These are phyloP conservation scores for Turritopsis dohrnii DNA, from an alignment of 30 jellyfish, hydroid and myxozoan species.

Conservation along the genomic window DNA sequence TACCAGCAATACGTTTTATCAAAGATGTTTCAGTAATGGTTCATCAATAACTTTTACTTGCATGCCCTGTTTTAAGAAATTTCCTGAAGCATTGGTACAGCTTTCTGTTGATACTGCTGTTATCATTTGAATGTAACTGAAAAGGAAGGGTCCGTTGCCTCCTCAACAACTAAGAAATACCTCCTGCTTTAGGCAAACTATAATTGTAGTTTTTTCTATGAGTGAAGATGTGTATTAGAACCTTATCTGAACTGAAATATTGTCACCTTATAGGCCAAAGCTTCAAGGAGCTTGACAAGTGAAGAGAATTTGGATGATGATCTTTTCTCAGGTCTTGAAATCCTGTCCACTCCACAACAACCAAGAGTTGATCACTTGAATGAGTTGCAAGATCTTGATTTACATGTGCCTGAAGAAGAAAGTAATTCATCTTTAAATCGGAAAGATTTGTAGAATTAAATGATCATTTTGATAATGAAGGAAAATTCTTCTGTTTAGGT, in stretches of 20 bases:
- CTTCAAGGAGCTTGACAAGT: not conserved
- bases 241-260: too few species aligned
- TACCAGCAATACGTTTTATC: too few species aligned
- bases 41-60: too few species aligned
- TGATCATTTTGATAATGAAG: not conserved
- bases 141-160: too few species aligned
- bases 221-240: too few species aligned
- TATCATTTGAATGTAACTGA: too few species aligned
- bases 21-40: too few species aligned
- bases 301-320: not conserved
- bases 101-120: too few species aligned
- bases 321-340: not conserved
- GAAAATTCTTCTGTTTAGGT: not conserved
- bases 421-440: not conserved
- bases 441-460: not conserved
- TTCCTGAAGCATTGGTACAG: too few species aligned
- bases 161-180: too few species aligned
- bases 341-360: not conserved
- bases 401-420: not conserved
- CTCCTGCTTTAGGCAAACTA: not conserved
- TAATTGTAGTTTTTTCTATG: too few species aligned
- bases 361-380: not conserved
- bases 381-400: slow-evolving; percentile 1
- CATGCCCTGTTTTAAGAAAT: too few species aligned
- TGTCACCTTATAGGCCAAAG: not conserved